Conservation (phyloP, 2,113 vertebrate species). For the Sylvilagus bachmani region DNA sequence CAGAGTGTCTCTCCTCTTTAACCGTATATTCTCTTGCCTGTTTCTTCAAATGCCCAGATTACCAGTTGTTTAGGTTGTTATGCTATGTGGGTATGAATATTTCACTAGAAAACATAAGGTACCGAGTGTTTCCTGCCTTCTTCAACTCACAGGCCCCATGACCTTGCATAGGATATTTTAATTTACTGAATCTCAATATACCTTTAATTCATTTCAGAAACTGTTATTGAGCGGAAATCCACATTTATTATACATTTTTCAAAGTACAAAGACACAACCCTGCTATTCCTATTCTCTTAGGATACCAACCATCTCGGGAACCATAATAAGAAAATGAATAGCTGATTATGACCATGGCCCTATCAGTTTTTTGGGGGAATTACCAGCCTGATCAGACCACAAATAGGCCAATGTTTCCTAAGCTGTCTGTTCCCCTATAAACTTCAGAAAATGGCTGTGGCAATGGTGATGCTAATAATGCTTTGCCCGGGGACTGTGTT, state of each 20-base stretch:
- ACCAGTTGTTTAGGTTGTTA: background rate
- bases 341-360: rapidly evolving
- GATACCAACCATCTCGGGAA: background rate
- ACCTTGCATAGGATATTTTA: background rate
- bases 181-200: background rate
- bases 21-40: background rate
- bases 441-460: background rate
- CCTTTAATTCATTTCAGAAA: background rate
- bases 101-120: background rate
- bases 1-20: background rate
- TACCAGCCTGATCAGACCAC: background rate
- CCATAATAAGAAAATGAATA: background rate
- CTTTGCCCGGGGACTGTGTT: background rate
- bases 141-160: background rate
- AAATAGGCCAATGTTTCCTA: no score
- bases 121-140: background rate
- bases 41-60: background rate
- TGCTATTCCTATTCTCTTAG: background rate
- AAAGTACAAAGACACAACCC: background rate
- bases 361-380: background rate
- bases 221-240: background rate
- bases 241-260: background rate
- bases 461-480: background rate
- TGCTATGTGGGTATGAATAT: rapidly evolving
- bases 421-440: no score